Evolutionary conservation across 2,113 vertebrate species (phyloP).

Genomic region (Callaeas wilsoni): DNA sequence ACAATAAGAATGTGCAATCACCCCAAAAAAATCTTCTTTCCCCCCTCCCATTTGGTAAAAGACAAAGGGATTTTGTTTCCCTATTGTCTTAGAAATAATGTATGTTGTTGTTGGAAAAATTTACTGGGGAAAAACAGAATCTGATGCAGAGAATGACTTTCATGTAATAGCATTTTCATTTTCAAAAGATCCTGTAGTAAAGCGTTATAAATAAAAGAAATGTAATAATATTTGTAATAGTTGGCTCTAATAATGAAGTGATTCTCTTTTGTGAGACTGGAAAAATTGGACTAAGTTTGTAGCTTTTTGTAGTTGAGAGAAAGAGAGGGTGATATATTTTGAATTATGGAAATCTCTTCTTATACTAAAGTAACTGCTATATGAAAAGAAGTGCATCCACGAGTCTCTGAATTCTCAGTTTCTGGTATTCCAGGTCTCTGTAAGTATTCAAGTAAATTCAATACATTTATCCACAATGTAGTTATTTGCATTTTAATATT

Average conservation of each 20-base stretch:
- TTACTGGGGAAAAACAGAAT: neutral
- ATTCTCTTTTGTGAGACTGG: neutral
- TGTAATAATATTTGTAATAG: neutral
- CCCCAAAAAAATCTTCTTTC: neutral
- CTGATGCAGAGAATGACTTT: neutral
- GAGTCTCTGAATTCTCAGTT: neutral
- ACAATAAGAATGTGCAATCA: neutral
- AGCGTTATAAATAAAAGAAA: neutral
- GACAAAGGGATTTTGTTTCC: neutral
- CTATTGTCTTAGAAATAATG: neutral
- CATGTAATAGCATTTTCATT: neutral
- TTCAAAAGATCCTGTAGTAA: neutral
- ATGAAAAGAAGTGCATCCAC: neutral
- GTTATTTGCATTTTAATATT: neutral
- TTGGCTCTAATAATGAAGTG: neutral
- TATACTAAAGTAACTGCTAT: neutral
- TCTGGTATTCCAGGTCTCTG: neutral
- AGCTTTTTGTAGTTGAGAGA: neutral
- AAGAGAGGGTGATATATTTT: neutral
- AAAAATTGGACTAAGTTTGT: neutral
- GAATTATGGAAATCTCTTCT: neutral
- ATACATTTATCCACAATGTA: neutral
- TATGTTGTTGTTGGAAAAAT: neutral
- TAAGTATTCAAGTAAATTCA: neutral
- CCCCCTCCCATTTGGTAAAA: neutral